Conservation (phyloP, 2,888 invertebrate genomes). For the Autographa pulchrina region DNA sequence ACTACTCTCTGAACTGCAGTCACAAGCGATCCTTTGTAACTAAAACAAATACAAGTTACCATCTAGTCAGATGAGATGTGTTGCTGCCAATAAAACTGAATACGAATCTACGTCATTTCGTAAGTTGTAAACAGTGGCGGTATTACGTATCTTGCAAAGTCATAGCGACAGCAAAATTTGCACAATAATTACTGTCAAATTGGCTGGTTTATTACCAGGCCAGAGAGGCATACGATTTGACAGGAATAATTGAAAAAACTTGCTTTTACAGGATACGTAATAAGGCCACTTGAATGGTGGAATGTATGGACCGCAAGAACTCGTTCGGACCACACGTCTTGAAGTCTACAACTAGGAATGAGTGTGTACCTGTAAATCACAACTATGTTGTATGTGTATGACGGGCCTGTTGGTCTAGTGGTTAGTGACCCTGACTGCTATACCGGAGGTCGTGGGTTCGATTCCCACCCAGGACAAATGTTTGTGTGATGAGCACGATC, state of each 20-base stretch:
- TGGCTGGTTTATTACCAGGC: too few species aligned
- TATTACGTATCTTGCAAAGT: background rate
- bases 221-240: too few species aligned
- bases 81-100: background rate
- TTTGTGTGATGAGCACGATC: too few species aligned
- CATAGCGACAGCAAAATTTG: background rate
- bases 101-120: background rate
- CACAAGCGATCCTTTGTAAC: background rate
- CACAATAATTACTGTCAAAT: background rate
- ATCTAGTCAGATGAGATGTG: slow-evolving; percentile 3
- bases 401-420: too few species aligned
- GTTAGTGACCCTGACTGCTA: too few species aligned
- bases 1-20: background rate
- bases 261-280: too few species aligned
- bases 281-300: too few species aligned
- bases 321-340: background rate
- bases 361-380: background rate
- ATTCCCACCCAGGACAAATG: too few species aligned
- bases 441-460: too few species aligned
- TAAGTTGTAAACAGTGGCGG: background rate
- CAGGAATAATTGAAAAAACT: too few species aligned
- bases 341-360: background rate
- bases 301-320: background rate
- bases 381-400: too few species aligned
- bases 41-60: background rate